Conservation (phyloP, 2,888 invertebrate genomes). For the Tenthredo distinguenda region DNA sequence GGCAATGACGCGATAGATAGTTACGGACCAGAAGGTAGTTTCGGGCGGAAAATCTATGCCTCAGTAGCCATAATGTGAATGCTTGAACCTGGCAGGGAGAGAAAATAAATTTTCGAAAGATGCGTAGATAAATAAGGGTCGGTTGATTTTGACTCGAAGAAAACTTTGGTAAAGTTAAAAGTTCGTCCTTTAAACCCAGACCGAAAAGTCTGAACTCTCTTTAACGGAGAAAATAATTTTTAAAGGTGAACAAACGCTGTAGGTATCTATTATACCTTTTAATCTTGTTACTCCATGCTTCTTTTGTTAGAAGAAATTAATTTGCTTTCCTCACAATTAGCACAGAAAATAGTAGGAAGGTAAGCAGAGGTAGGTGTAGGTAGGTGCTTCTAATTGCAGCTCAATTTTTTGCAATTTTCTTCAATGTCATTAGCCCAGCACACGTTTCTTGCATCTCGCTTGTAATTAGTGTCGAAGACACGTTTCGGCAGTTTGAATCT, state of each 20-base stretch:
- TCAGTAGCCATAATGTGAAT: neutral
- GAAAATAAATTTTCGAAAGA: slow-evolving; percentile 10
- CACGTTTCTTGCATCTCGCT: neutral
- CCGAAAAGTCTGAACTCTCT: neutral
- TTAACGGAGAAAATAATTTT: slow-evolving; percentile 17
- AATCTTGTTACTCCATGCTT: slow-evolving; percentile 25
- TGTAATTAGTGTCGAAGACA: neutral
- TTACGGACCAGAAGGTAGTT: neutral
- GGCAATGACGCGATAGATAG: neutral
- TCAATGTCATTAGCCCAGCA: neutral
- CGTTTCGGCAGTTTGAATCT: neutral
- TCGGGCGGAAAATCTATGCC: too few species aligned
- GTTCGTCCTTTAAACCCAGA: neutral
- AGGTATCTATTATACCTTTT: neutral
- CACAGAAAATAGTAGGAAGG: neutral
- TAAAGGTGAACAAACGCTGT: neutral
- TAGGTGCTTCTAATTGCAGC: slow-evolving; percentile 27
- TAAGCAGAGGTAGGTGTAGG: neutral
- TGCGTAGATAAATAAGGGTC: neutral
- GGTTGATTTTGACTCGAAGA: neutral
- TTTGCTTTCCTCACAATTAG: slow-evolving; percentile 6
- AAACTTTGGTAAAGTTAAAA: neutral
- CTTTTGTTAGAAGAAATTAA: slow-evolving; percentile 4
- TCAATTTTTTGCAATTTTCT: slow-evolving; percentile 9
- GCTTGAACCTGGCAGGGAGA: neutral